Base-by-base conservation (phyloP, 2,113 vertebrate genomes). In the Oryzias melastigma region DNA sequence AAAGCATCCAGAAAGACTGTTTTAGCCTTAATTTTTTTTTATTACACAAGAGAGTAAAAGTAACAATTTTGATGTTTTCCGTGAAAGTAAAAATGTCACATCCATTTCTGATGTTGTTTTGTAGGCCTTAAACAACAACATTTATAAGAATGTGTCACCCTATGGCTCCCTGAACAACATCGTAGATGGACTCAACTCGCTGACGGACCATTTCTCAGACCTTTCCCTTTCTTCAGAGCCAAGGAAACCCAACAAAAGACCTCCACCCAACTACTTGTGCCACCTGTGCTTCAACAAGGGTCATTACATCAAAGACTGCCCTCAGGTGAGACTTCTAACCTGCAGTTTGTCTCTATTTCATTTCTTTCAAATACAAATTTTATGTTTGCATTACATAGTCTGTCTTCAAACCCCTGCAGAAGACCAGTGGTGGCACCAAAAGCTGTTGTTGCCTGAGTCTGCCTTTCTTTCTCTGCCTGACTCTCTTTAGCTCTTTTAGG, bases 271-370 rank as follows among this genome's bases (percentile, higher is more conserved):
- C 91, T 99, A 99, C 90, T 81, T 99, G 87, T 99, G 97, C 83
- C 97, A 99, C 78, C 94, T 99, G 73, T 99, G 97, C 85, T 99
- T 99, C 93, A 99, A 98, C 93, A 99, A 99, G 86, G 97, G 97
- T 75, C 97, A 99, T 85, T 99, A 99, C 91, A 99, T 99, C 88
- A 98, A 98, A 88, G 97, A 99, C 88, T 99, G 97, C 85, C 97
- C 97, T 60, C 97, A 99, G 96, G 97, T 99, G 91, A 94, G 91
- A 63, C 45, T 40, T 54, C 62, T 59, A 5, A 24, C 18, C 22
- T 52, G 43, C 16, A 52, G 68, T 52, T 6, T 5, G 14, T 5
- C 19, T 20, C 22, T 46, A 58, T 5, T 56, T 29, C 17, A 18
- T n/a, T n/a, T 58, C 20, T 16, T 18, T 52, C 4, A 17, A 42